Evolutionary conservation across 1,140 invertebrate species (phyloP).

Genomic region (Adoxophyes honmai): DNA sequence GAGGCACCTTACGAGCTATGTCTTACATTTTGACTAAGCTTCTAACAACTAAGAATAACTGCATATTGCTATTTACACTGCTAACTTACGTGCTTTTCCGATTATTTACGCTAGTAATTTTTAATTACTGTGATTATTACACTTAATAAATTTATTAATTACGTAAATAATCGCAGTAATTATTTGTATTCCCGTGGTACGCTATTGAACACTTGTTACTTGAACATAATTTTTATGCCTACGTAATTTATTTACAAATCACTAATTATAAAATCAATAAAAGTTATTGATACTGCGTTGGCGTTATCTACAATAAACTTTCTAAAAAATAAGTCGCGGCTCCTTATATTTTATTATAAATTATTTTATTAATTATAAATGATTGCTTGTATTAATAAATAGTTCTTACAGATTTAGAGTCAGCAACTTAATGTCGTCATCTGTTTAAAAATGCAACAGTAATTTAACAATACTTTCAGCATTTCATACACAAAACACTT

Average conservation of each 20-base stretch:
- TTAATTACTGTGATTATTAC: background rate
- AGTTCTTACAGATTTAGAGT: no score
- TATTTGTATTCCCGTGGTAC: background rate
- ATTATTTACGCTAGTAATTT: background rate
- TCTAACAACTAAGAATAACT: background rate
- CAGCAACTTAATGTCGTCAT: no score
- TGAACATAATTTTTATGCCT: constrained; percentile 14
- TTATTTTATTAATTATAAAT: background rate
- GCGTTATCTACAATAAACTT: constrained; percentile 10
- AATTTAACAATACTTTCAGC: no score
- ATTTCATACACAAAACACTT: no score
- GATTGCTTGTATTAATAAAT: no score
- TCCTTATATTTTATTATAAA: background rate
- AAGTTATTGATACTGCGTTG: background rate
- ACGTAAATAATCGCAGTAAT: background rate
- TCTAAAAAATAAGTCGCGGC: constrained; percentile 13
- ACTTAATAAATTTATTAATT: background rate
- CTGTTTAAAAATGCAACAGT: no score
- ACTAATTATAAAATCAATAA: constrained; percentile 6
- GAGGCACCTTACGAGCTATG: no score
- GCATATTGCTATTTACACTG: background rate
- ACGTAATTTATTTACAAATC: constrained; percentile 9
- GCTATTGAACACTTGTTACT: constrained; percentile 13
- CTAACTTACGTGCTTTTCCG: background rate
- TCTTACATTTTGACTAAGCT: no score